phyloP scores from a whole-genome alignment of 2,888 invertebrate species.

The Mantis religiosa region DNA sequence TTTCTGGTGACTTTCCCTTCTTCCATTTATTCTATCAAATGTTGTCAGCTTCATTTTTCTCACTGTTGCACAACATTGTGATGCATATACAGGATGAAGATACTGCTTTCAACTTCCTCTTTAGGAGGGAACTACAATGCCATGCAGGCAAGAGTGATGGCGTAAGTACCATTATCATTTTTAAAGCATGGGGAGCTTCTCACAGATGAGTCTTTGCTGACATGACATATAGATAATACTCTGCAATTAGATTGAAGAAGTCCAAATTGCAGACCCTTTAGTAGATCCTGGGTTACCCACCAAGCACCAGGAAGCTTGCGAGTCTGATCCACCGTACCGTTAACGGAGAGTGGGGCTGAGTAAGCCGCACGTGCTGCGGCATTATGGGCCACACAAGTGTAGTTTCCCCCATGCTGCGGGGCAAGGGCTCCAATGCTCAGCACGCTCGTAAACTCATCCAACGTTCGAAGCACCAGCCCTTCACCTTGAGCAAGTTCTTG shows the following conservation, averaged over 20 bases:
- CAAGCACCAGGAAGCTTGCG: background rate
- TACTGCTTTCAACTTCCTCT: no score
- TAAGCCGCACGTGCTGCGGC: conserved; percentile 46
- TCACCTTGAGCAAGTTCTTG: conserved; percentile 43
- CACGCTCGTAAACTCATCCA: conserved; percentile 40
- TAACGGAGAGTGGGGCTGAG: conserved; percentile 49
- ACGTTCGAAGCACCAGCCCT: conserved; percentile 36
- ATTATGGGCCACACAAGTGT: conserved; percentile 51
- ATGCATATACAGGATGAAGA: no score
- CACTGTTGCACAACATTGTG: no score
- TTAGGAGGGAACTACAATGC: no score
- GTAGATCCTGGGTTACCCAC: background rate
- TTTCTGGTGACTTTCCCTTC: no score
- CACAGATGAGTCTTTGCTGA: background rate
- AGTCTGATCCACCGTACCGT: conserved; percentile 41
- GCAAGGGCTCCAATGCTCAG: conserved; percentile 50
- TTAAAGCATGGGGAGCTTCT: background rate
- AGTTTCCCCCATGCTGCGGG: conserved; percentile 50
- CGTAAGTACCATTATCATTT: no score
- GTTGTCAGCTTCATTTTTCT: no score
- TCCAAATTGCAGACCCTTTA: background rate
- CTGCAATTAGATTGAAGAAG: background rate
- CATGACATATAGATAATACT: background rate
- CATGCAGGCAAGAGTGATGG: no score
- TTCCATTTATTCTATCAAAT: no score